Base-by-base conservation (phyloP, 2,797 vertebrate genomes). In the Girardinus metallicus region DNA sequence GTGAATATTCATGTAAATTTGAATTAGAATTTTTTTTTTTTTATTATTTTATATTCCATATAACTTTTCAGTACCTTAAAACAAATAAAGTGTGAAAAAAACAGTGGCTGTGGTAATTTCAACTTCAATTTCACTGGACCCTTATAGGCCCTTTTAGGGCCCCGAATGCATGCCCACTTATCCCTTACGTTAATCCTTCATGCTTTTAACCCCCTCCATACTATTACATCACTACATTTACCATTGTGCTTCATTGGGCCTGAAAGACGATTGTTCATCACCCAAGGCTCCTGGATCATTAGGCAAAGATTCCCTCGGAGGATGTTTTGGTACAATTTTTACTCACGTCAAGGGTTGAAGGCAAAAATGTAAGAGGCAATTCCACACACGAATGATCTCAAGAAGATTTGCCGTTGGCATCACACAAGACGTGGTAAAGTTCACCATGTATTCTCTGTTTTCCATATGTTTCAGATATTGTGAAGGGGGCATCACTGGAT, bases 231-330 rank as follows among this genome's bases (percentile, higher is more conserved):
- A 41, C 34, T 68, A 41, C 64, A 41, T 39, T 68, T 41, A 9
- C 18, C 36, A 39, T 41, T 23, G 64, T 68, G 64, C 64, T 21
- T 66, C 62, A 66, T 68, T 68, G 36, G 21, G 36, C 64, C 39
- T 68, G 21, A 68, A 68, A 68, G 39, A 41, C 36, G 2, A 41
- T 26, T 68, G 36, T 41, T 68, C 36, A n/a, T 70, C 66, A 70
- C 66, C 66, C 39, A 43, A n/a, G 39, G 66, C 66, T 70, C 39
- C 66, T 43, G 66, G 23, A 68, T 68, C 36, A 34, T 39, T 68
- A 9, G 16, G 23, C 66, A 70, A 70, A 26, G 66, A 43, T 43
- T 26, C 39, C 66, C 66, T 70, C 13, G 11, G 39, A 70, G 39
- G 39, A 43, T 70, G 23, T 70, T 70, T 70, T 43, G 39, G n/a